Conservation (phyloP, 2,888 invertebrate species). For the Caenorhabditis doughertyi region DNA sequence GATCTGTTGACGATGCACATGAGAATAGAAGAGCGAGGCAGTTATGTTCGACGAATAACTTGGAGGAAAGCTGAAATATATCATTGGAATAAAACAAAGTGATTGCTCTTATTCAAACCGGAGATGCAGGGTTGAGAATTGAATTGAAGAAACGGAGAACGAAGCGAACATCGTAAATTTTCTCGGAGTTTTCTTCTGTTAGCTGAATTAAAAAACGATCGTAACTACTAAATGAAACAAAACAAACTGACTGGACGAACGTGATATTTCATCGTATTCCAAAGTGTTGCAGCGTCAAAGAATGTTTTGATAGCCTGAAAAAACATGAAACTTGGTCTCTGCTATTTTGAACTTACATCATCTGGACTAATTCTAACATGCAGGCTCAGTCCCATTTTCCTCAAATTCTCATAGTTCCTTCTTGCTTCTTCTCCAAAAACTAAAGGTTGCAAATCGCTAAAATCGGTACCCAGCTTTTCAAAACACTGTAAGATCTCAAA, state of each 20-base stretch:
- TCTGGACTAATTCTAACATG: slow-evolving; percentile 72
- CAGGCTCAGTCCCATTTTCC: slow-evolving; percentile 69
- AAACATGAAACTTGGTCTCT: not conserved
- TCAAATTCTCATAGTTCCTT: slow-evolving; percentile 71
- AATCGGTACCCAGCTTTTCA: slow-evolving; percentile 57
- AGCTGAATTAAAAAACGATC: slow-evolving; percentile 4
- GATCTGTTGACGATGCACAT: slow-evolving; percentile 66
- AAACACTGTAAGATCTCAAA: slow-evolving; percentile 32
- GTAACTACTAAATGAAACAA: not conserved
- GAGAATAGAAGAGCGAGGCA: slow-evolving; percentile 75
- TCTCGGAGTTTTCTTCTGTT: slow-evolving; percentile 45
- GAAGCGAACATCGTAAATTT: slow-evolving; percentile 67
- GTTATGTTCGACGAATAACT: slow-evolving; percentile 72
- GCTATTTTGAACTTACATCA: slow-evolving; percentile 55
- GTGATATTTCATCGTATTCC: slow-evolving; percentile 67
- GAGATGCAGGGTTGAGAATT: slow-evolving; percentile 68
- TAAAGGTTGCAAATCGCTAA: slow-evolving; percentile 67
- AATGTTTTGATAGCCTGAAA: slow-evolving; percentile 59
- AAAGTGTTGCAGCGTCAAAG: slow-evolving; percentile 50
- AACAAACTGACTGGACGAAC: slow-evolving; percentile 30
- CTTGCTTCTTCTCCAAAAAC: slow-evolving; percentile 68
- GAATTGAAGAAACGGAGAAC: slow-evolving; percentile 70
- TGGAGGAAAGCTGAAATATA: slow-evolving; percentile 67
- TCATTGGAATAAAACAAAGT: not conserved
- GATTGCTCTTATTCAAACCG: slow-evolving; percentile 54